Conservation (phyloP, 2,888 invertebrate genomes). For the Eudemis profundana region DNA sequence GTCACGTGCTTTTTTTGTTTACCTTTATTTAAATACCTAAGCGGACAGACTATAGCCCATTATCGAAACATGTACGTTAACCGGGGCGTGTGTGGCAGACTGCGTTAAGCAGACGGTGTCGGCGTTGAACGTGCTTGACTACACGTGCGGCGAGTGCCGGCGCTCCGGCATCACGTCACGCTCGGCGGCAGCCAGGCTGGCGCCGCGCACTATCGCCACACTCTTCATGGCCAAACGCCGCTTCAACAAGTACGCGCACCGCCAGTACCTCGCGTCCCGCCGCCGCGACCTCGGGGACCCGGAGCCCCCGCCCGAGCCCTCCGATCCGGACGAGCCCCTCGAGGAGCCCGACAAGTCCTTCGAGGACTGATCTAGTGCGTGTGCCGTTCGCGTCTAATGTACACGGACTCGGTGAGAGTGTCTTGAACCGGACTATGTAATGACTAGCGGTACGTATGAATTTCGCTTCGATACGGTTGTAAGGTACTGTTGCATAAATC, state of each 20-base stretch:
- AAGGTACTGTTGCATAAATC: slow-evolving; percentile 81
- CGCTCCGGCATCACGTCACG: slow-evolving; percentile 82
- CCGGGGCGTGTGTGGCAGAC: slow-evolving; percentile 60
- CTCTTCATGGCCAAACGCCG: slow-evolving; percentile 84
- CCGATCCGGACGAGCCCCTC: slow-evolving; percentile 45
- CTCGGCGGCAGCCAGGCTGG: slow-evolving; percentile 78
- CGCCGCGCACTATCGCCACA: slow-evolving; percentile 82
- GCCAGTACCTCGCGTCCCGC: slow-evolving; percentile 70
- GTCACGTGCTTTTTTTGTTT: too few species aligned
- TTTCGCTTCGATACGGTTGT: slow-evolving; percentile 78
- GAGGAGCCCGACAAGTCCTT: slow-evolving; percentile 42
- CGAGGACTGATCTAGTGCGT: slow-evolving; percentile 31
- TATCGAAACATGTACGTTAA: too few species aligned
- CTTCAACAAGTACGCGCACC: slow-evolving; percentile 84
- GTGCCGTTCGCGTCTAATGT: neutral
- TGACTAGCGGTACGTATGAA: slow-evolving; percentile 65
- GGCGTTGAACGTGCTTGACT: slow-evolving; percentile 76
- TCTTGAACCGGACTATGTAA: slow-evolving; percentile 57
- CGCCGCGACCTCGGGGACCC: slow-evolving; percentile 54
- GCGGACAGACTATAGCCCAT: too few species aligned
- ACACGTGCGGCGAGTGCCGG: slow-evolving; percentile 81
- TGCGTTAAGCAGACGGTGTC: slow-evolving; percentile 80
- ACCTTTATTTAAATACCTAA: too few species aligned
- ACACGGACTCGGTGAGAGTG: slow-evolving; percentile 14
- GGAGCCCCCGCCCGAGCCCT: slow-evolving; percentile 24